Evolutionary conservation across 2,888 invertebrate species (phyloP), one percentile per base, ranked within the genome.

Genomic region (Hydriomena furcata): DNA sequence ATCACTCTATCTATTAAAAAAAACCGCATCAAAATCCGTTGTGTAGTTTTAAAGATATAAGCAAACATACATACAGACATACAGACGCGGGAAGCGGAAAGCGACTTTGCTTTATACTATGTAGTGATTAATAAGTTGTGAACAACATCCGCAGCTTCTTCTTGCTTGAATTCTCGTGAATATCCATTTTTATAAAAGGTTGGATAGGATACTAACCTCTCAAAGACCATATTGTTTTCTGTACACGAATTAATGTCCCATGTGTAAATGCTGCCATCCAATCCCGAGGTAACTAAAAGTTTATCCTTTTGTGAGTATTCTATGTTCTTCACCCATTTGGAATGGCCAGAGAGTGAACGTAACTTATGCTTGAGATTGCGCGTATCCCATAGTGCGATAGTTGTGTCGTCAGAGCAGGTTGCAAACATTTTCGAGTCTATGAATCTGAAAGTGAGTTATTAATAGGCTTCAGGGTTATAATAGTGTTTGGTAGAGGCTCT

Each of bases 251-350:
- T 97, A 21, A 98, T 95, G 74, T 98, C 97, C 98, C 98, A 98
- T 0, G 97, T 95, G 68, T 95, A 97, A 72, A 98, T 96, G 69
- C 95, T 96, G 7, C 98, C 98, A 80, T 98, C 98, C 73, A 98
- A 95, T 0, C 97, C 98, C 0, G 97, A 98, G 0, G 97, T 97
- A 7, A 98, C 94, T 49, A 98, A 91, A 5, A 97, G 90, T 57
- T 96, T 95, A 72, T 96, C 95, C 70, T 94, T 94, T 12, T 94
- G 93, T 21, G 96, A 96, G 80, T 96, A 98, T 76, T 98, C 98
- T 60, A 98, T 97, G 80, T 98, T 98, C 82, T 98, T 98, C 35
- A 97, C 98, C 98, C 98, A 98, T 84, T 97, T 97, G 0, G 96
- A 94, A 81, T 98, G 98, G 0, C 98, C 98, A 53, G 93, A 92